phyloP scores from a whole-genome alignment of 2,888 invertebrate genomes.

The Caenorhabditis macrosperma region DNA sequence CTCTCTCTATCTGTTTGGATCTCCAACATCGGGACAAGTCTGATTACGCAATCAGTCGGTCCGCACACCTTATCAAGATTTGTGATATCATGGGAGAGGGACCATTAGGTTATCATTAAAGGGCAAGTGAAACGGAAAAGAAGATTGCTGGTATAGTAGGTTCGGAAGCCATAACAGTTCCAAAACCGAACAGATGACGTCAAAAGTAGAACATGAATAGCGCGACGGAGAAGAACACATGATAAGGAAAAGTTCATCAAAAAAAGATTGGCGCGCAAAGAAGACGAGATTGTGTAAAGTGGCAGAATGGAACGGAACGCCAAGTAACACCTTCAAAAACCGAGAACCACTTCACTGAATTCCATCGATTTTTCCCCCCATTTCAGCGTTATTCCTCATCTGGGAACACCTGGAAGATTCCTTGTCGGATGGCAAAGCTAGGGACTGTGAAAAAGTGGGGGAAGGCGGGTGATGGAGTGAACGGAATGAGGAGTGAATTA shows the following conservation, averaged over 20 bases:
- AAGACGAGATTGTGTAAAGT: conserved; percentile 15
- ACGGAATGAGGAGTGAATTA: conserved; percentile 3
- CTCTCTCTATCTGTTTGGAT: conserved; percentile 27
- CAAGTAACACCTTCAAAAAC: neutral
- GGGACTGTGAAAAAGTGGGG: conserved; percentile 12
- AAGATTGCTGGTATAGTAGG: neutral
- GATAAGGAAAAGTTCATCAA: conserved; percentile 39
- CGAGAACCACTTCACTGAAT: neutral
- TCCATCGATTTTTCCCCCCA: conserved; percentile 9
- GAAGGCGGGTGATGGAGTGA: conserved; percentile 14
- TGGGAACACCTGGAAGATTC: conserved; percentile 6
- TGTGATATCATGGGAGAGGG: conserved; percentile 20
- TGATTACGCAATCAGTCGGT: conserved; percentile 52
- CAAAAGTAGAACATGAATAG: conserved; percentile 19
- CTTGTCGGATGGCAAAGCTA: conserved; percentile 6
- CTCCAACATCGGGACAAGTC: conserved; percentile 7
- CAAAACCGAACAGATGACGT: neutral
- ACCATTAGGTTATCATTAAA: conserved; percentile 20
- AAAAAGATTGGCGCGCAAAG: conserved; percentile 12
- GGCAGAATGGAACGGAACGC: conserved; percentile 29
- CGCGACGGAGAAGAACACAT: conserved; percentile 16
- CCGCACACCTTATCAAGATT: conserved; percentile 35
- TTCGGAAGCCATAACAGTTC: neutral
- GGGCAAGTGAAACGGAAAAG: neutral
- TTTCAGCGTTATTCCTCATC: too few relatives aligned